Evolutionary conservation across 2,888 invertebrate genomes (phyloP), one percentile per base, ranked within the genome.

Genomic region (Cephalotes varians): DNA sequence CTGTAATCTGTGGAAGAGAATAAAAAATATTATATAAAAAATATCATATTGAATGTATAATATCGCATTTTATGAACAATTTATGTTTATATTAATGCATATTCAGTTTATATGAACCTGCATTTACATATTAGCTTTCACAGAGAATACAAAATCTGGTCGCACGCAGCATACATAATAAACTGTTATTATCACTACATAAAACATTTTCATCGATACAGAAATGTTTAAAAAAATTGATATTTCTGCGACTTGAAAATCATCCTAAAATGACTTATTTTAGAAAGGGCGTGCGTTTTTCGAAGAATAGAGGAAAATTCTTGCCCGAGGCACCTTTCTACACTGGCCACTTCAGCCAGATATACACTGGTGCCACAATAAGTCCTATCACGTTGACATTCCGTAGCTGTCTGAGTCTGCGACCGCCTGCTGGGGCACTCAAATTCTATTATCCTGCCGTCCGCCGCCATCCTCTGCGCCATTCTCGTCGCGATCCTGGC

Each of bases 331-430:
- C 18, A 9, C 15, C 15, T 62, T 34, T 25, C 12, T 7, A 9
- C 18, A 28, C 9, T 21, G 31, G 28, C 25, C 7, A 34, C 18
- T 79, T 25, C 9, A 18, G n/a, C 7, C 40, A 25, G 31, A 56
- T 71, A 69, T 9, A 37, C 7, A 15, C 7, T 7, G 21, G 12
- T 71, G 49, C 18, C 56, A 72, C 87, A 91, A 90, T 90, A 91
- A 91, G 91, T 90, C 87, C 86, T 86, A 91, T 91, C 88, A 90
- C 91, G 91, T 88, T 91, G 91, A 91, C 91, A 91, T 91, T 89
- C 87, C 85, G 82, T 84, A 84, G 87, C 85, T 86, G 87, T 60
- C 44, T 83, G 49, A 64, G 54, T 79, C 69, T 40, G 40, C 58
- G 73, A 40, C 34, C 47, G 67, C 67, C 54, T 18, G 81, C 47